These are phyloP conservation scores for Aplodontia rufa DNA, from an alignment of 2,113 vertebrate species.

Conservation along the genomic window DNA sequence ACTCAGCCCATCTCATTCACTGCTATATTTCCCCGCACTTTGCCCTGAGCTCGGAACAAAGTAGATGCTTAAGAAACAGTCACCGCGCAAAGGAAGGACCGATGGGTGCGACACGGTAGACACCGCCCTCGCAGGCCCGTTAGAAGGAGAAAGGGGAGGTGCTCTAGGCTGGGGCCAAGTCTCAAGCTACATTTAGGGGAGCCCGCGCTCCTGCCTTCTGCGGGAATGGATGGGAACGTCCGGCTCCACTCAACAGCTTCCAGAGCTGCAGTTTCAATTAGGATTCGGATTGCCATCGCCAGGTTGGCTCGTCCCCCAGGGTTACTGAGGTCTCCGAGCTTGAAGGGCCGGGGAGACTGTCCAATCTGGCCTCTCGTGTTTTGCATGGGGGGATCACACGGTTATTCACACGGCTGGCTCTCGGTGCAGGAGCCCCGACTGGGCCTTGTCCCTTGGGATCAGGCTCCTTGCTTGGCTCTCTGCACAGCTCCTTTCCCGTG, in stretches of 20 bases:
- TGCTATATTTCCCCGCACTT: fast-evolving
- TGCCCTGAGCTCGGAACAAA: neutral
- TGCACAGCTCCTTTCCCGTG: no score
- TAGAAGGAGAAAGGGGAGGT: neutral
- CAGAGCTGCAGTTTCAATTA: neutral
- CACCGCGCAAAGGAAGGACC: fast-evolving
- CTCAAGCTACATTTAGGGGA: fast-evolving
- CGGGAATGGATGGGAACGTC: neutral
- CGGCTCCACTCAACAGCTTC: neutral
- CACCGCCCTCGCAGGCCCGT: fast-evolving
- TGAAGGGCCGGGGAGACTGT: neutral
- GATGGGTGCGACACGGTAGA: fast-evolving
- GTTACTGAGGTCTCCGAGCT: neutral
- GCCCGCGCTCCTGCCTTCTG: neutral
- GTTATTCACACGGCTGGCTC: neutral
- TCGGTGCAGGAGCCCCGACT: neutral
- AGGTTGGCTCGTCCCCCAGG: neutral
- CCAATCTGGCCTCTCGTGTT: neutral
- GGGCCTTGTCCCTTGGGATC: fast-evolving
- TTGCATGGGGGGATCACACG: neutral
- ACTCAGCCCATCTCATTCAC: fast-evolving
- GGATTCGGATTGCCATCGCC: neutral
- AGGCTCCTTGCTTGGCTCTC: neutral
- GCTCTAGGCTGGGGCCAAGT: neutral
- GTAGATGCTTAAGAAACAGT: neutral